A percentile compares a stretch with the other conserved stretches of the same genome.
phyloP scores from a whole-genome alignment of 2,797 vertebrate genomes.

The Brachyalestes nurse region DNA sequence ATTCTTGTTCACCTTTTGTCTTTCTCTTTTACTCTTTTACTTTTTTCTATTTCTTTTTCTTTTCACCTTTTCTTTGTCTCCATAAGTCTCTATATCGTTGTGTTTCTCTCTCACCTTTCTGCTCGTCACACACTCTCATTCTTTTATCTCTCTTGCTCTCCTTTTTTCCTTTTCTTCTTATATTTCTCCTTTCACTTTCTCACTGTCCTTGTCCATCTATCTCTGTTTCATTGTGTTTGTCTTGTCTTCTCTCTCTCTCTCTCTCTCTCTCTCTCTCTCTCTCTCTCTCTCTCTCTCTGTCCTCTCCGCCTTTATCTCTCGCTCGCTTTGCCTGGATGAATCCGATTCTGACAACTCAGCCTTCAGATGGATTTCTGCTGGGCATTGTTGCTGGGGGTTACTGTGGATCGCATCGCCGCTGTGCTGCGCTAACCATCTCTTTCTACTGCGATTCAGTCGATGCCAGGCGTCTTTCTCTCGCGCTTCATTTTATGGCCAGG shows the following conservation, averaged over 20 bases:
- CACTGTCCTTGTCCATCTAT: background rate
- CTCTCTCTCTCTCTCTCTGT: no score
- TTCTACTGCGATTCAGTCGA: slow-evolving; percentile 32
- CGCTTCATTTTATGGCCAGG: slow-evolving; percentile 36
- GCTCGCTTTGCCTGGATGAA: slow-evolving; percentile 29
- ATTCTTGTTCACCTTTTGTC: no score
- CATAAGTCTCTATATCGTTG: no score
- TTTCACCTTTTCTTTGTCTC: background rate
- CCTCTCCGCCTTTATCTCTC: slow-evolving; percentile 17
- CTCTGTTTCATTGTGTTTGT: background rate
- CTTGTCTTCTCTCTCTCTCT: slow-evolving; percentile 29
- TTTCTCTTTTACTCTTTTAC: background rate
- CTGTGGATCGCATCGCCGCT: slow-evolving; percentile 18
- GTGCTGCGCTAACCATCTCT: slow-evolving; percentile 20
- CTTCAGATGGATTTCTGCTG: slow-evolving; percentile 54
- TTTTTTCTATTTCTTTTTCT: background rate
- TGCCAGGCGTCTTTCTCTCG: slow-evolving; percentile 33
- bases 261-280: slow-evolving; percentile 4
- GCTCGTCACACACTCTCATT: no score
- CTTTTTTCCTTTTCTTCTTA: background rate
- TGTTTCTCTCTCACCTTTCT: no score
- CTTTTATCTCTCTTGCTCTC: background rate
- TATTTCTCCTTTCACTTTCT: background rate
- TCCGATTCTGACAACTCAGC: slow-evolving; percentile 54
- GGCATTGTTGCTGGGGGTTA: slow-evolving; percentile 43